phyloP scores from a whole-genome alignment of 2,113 vertebrate genomes.

The Cyrtonyx montezumae region DNA sequence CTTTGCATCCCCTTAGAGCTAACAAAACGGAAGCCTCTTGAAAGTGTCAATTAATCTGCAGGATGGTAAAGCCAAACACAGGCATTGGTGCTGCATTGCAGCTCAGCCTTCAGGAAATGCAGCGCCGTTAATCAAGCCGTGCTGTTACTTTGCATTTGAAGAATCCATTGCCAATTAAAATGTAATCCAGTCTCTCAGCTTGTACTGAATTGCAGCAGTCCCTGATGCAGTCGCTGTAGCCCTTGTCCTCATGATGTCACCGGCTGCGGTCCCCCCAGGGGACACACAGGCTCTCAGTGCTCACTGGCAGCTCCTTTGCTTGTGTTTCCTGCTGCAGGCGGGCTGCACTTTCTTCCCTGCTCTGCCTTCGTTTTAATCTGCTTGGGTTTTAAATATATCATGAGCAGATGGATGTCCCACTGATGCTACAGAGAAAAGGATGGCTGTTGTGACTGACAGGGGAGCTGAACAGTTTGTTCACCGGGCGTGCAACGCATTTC shows the following conservation, averaged over 20 bases:
- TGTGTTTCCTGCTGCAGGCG: not conserved
- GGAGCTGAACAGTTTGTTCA: not conserved
- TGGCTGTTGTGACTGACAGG: not conserved
- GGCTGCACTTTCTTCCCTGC: not conserved
- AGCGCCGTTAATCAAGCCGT: not conserved
- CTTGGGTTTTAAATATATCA: not conserved
- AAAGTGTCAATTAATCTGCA: not conserved
- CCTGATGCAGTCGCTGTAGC: not conserved
- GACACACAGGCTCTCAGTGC: fast-evolving
- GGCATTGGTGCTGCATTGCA: conserved; percentile 19
- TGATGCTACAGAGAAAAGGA: not conserved
- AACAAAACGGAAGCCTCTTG: not conserved
- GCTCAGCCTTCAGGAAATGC: conserved; percentile 1
- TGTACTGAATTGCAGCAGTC: not conserved
- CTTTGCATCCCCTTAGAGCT: conserved; percentile 9
- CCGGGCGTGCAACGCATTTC: not conserved
- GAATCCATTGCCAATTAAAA: not conserved
- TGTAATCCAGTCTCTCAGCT: not conserved
- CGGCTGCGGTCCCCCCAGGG: not conserved
- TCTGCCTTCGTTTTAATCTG: not conserved
- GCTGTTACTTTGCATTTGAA: not conserved
- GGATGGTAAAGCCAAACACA: not conserved
- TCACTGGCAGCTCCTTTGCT: not conserved
- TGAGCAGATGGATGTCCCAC: not conserved
- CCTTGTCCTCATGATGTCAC: conserved; percentile 9